These are phyloP conservation scores for Patiria pectinifera DNA, from an alignment of 53 echinoderm and acorn worm species.

Conservation along the genomic window DNA sequence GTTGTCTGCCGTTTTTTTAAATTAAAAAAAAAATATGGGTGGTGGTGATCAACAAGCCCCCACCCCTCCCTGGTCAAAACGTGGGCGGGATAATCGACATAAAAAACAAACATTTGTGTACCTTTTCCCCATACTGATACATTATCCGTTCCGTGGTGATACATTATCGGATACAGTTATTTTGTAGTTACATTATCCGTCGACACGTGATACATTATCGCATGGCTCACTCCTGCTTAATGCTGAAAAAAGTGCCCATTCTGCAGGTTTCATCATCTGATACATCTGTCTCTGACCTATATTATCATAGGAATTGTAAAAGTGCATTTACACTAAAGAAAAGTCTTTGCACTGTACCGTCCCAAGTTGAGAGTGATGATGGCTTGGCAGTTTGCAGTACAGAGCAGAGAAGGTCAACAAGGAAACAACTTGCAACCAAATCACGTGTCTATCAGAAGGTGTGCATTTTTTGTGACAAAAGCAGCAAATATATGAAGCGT, in stretches of 20 bases:
- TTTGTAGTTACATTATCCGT: no score
- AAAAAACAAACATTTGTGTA: no score
- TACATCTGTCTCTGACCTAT: background rate
- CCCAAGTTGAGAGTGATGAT: background rate
- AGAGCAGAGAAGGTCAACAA: conserved; percentile 18
- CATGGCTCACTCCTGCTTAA: background rate
- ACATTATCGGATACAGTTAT: no score
- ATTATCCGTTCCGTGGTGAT: no score
- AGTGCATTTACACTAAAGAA: conserved; percentile 41
- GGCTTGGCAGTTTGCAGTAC: background rate
- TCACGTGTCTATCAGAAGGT: conserved; percentile 42
- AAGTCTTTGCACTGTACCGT: background rate
- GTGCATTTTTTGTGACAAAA: conserved; percentile 63
- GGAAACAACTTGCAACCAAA: background rate
- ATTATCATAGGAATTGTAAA: conserved; percentile 36
- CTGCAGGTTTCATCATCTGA: conserved; percentile 10
- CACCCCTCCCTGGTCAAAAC: no score
- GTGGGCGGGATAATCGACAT: no score
- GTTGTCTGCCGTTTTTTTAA: background rate
- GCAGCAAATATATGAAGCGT: conserved; percentile 56
- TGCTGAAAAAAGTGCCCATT: background rate
- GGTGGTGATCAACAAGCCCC: no score
- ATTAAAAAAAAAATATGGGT: background rate
- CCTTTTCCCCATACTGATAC: no score
- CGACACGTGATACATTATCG: no score